These are phyloP conservation scores for Lottia gigantea DNA, from an alignment of 2,888 invertebrate species.

Conservation along the genomic window DNA sequence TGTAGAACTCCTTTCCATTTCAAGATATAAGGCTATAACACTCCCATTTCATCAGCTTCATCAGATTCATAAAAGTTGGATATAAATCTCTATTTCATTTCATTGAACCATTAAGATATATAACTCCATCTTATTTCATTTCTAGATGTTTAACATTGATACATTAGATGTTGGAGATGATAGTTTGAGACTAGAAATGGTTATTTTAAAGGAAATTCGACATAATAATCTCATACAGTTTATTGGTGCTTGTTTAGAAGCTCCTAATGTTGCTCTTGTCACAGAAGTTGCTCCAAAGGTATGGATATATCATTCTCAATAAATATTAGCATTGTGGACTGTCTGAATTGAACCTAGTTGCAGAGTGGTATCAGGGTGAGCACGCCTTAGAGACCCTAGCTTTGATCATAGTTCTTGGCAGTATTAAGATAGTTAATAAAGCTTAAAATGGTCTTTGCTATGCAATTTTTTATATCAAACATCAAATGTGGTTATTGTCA, in stretches of 20 bases:
- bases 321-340: too few relatives aligned
- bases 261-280: conserved; percentile 40
- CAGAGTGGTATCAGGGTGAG: too few relatives aligned
- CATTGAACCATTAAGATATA: neutral
- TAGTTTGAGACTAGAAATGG: conserved; percentile 37
- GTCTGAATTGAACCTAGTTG: too few relatives aligned
- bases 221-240: conserved; percentile 43
- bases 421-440: too few relatives aligned
- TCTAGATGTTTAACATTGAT: conserved; percentile 38
- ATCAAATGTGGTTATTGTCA: too few relatives aligned
- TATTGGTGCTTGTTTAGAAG: conserved; percentile 44
- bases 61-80: neutral
- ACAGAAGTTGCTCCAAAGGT: conserved; percentile 41
- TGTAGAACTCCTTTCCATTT: too few relatives aligned
- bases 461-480: too few relatives aligned
- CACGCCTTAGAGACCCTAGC: too few relatives aligned
- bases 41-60: too few relatives aligned
- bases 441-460: too few relatives aligned
- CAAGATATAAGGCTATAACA: too few relatives aligned
- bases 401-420: too few relatives aligned
- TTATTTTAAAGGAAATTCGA: conserved; percentile 34
- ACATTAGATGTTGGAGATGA: conserved; percentile 37
- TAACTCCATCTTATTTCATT: neutral
- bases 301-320: neutral
- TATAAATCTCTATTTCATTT: neutral